These are phyloP conservation scores for Limulus polyphemus DNA, from an alignment of 2,888 invertebrate genomes.

Conservation along the genomic window DNA sequence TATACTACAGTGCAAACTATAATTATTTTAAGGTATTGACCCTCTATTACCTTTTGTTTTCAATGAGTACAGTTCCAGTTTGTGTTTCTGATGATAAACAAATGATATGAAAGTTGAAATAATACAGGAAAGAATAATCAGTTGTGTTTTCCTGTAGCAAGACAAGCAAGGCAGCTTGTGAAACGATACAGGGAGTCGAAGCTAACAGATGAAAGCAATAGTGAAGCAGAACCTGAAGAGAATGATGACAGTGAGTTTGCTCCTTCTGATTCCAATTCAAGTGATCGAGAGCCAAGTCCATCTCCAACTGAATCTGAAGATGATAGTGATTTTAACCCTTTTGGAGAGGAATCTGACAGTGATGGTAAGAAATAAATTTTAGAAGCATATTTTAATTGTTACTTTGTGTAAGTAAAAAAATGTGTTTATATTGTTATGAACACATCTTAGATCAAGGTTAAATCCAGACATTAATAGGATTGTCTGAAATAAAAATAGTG, in stretches of 20 bases:
- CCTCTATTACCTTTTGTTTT: too few relatives aligned
- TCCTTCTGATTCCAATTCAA: conserved; percentile 32
- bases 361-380: conserved; percentile 30
- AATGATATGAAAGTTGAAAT: too few relatives aligned
- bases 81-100: too few relatives aligned
- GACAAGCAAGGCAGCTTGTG: conserved; percentile 20
- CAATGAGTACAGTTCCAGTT: too few relatives aligned
- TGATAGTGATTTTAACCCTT: conserved; percentile 78
- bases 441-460: too few relatives aligned
- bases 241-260: conserved; percentile 35
- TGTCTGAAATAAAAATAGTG: too few relatives aligned
- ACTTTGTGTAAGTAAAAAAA: conserved; percentile 3
- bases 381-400: conserved; percentile 1
- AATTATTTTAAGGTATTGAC: too few relatives aligned
- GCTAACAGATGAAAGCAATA: conserved; percentile 26
- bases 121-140: too few relatives aligned
- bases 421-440: too few relatives aligned
- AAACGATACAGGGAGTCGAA: conserved; percentile 25
- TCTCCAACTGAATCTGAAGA: conserved; percentile 37
- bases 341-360: conserved; percentile 52
- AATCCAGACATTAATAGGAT: too few relatives aligned
- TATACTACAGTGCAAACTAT: too few relatives aligned
- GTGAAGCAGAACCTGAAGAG: conserved; percentile 45
- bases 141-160: conserved; percentile 3
- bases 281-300: conserved; percentile 21